Base-by-base conservation (phyloP, 2,113 vertebrate species). In the Daphoenositta chrysoptera region DNA sequence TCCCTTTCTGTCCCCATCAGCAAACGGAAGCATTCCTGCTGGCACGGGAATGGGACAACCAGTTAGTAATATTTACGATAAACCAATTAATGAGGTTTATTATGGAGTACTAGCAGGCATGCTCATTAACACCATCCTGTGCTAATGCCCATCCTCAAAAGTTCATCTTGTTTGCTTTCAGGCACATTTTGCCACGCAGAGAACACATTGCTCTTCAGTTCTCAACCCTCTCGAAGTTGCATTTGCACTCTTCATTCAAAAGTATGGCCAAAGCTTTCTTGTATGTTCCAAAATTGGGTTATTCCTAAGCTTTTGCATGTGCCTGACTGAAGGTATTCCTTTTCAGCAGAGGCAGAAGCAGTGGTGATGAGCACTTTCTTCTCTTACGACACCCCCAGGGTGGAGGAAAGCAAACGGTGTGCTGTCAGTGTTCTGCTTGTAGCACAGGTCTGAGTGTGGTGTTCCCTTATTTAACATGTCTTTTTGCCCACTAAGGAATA, bases 341-440 rank as follows among this genome's bases (percentile, higher is more conserved):
- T 35, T 64, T 50, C 9, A 48, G 33, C 0, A 0, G 40, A 64
- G 35, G n/a, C 31, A 83, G 77, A 54, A 87, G 20, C 63, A 85
- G 66, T 1, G 3, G 3, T 48, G 69, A 16, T 40, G 22, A 30
- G 22, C 15, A 1, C 9, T 37, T 75, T 24, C 12, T 79, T 60
- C 53, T 58, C 35, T 31, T 45, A 27, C 0, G 54, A 4, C 4
- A 11, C 0, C 1, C 13, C 2, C 2, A 18, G 21, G 23, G 24
- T 39, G 21, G 20, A 63, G 40, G 77, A 71, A 66, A 60, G 40
- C 51, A 64, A 60, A 56, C 61, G 40, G 5, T 47, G 31, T 78
- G 27, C 50, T 81, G 30, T 45, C 26, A 66, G 68, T n/a, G 40
- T 48, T 95, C n/a, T 60, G 37, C 71, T 18, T 42, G 17, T 76